phyloP scores from a whole-genome alignment of 2,797 vertebrate species.

The Austrolebias charrua region DNA sequence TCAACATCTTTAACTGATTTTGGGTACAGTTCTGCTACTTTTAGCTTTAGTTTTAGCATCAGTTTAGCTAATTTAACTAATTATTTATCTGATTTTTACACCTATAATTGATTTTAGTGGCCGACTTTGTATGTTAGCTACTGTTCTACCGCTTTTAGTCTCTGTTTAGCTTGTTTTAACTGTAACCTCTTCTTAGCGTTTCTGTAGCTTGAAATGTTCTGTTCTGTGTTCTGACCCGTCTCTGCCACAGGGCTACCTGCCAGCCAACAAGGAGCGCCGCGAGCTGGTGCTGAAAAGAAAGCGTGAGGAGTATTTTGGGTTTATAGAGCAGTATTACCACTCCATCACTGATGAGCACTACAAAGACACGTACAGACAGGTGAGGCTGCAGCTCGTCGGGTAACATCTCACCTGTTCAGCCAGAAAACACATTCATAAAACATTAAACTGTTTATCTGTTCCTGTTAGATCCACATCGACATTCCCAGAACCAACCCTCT shows the following conservation, averaged over 20 bases:
- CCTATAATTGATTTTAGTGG: no score
- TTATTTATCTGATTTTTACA: no score
- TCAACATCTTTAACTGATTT: no score
- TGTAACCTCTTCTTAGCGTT: no score
- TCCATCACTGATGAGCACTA: constrained; percentile 95
- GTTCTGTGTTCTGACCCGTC: neutral
- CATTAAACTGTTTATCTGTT: constrained; percentile 9
- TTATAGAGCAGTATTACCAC: constrained; percentile 98
- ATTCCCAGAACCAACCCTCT: constrained; percentile 98
- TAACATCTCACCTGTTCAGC: constrained; percentile 42
- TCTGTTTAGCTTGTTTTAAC: no score
- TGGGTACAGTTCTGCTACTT: no score
- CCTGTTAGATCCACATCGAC: constrained; percentile 95
- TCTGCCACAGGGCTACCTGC: constrained; percentile 89
- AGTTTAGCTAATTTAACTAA: no score
- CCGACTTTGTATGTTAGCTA: no score
- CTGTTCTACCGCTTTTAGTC: no score
- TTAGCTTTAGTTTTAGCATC: no score
- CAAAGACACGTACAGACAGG: constrained; percentile 97
- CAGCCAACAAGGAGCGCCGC: constrained; percentile 91
- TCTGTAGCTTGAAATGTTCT: no score
- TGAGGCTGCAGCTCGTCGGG: constrained; percentile 78
- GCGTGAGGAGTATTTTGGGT: constrained; percentile 96
- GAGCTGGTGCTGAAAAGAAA: constrained; percentile 91
- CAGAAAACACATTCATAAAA: neutral